Evolutionary conservation across 2,113 vertebrate species (phyloP).

Genomic region (Pangasianodon gigas): DNA sequence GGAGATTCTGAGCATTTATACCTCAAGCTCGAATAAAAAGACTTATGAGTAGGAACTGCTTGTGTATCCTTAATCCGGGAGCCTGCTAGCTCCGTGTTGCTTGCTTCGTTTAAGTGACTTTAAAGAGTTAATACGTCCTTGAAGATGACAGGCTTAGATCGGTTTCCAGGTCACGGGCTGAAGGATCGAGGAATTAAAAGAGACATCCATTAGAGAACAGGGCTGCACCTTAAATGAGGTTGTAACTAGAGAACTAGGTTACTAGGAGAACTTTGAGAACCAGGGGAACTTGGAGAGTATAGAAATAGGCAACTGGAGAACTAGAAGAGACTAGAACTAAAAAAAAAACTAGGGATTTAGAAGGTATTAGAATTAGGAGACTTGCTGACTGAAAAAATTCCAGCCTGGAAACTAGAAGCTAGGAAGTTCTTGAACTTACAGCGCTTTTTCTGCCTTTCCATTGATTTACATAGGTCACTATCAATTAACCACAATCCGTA

Average conservation of each 20-base stretch:
- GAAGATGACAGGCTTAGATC: background rate
- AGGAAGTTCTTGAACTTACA: background rate
- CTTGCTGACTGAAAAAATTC: background rate
- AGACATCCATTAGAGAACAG: background rate
- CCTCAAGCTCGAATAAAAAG: background rate
- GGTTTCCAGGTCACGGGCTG: slow-evolving; percentile 12
- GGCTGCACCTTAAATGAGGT: background rate
- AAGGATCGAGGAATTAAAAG: background rate
- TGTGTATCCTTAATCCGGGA: background rate
- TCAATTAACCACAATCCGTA: background rate
- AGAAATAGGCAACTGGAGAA: background rate
- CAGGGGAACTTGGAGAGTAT: background rate
- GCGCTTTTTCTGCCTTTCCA: background rate
- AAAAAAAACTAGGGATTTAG: background rate
- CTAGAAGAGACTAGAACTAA: background rate
- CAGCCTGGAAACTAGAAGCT: background rate
- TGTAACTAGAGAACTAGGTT: background rate
- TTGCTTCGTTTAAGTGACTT: background rate
- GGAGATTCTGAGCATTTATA: no score
- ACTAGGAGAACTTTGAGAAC: background rate
- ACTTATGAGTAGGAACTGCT: background rate
- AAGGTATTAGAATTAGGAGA: background rate
- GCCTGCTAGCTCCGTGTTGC: background rate
- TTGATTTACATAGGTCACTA: background rate
- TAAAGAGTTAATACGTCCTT: background rate